Conservation (phyloP, 1,140 invertebrate species). For the Leptinotarsa lineolata region DNA sequence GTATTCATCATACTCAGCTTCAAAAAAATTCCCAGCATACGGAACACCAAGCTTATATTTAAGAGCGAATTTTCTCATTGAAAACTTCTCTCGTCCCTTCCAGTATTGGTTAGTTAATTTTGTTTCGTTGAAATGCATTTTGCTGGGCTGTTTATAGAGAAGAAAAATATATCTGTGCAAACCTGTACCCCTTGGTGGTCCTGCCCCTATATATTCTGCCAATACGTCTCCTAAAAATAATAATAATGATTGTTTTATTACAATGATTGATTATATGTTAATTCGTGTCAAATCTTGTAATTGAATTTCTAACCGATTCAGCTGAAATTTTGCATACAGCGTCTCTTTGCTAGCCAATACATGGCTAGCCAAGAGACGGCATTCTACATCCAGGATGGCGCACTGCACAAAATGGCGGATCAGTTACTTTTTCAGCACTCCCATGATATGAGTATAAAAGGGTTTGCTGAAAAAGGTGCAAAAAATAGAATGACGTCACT, state of each 20-base stretch:
- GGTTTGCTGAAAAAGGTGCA: too few species aligned
- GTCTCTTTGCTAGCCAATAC: too few species aligned
- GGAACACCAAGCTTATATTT: slow-evolving; percentile 82
- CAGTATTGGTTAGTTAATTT: slow-evolving; percentile 56
- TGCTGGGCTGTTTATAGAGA: slow-evolving; percentile 79
- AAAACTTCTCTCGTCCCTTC: slow-evolving; percentile 61
- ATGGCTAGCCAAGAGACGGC: too few species aligned
- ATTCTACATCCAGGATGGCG: too few species aligned
- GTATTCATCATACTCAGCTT: slow-evolving; percentile 78
- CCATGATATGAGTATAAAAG: too few species aligned
- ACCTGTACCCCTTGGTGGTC: slow-evolving; percentile 77
- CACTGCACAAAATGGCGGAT: too few species aligned
- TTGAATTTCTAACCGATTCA: too few species aligned
- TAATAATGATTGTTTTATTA: not conserved
- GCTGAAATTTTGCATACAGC: too few species aligned
- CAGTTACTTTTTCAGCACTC: too few species aligned
- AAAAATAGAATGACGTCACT: too few species aligned
- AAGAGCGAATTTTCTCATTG: slow-evolving; percentile 77
- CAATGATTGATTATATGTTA: too few species aligned
- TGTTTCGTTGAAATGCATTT: slow-evolving; percentile 71
- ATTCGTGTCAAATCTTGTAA: too few species aligned
- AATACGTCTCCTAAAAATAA: slow-evolving; percentile 57
- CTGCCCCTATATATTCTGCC: slow-evolving; percentile 77
- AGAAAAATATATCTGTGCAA: slow-evolving; percentile 91
- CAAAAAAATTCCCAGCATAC: slow-evolving; percentile 89